Evolutionary conservation across 2,888 invertebrate genomes (phyloP).

Genomic region (Ganaspis brasiliensis): DNA sequence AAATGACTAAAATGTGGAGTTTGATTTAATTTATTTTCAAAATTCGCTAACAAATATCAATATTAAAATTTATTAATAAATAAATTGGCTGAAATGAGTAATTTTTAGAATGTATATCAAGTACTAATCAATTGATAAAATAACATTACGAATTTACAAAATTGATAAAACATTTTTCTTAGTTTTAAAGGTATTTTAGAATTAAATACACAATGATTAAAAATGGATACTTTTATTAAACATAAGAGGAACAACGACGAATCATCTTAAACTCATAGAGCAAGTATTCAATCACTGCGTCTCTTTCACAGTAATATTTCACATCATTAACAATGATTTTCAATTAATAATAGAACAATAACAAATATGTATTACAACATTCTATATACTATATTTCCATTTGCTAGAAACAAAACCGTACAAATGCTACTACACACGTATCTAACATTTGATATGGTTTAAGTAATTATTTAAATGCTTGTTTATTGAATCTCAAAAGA

Average conservation of each 20-base stretch:
- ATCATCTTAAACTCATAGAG: constrained; percentile 42
- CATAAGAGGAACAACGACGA: constrained; percentile 38
- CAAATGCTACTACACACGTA: constrained; percentile 58
- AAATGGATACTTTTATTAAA: constrained; percentile 46
- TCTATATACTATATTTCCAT: constrained; percentile 38
- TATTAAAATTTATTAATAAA: too few relatives aligned
- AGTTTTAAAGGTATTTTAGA: too few relatives aligned
- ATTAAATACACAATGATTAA: constrained; percentile 35
- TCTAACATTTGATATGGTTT: constrained; percentile 42
- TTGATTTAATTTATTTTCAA: too few relatives aligned
- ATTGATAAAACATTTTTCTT: too few relatives aligned
- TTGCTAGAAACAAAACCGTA: constrained; percentile 68
- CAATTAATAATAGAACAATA: constrained; percentile 40
- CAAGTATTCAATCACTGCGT: constrained; percentile 36
- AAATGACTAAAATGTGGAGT: too few relatives aligned
- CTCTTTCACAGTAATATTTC: constrained; percentile 36
- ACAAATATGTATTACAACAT: constrained; percentile 44
- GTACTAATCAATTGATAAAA: background rate
- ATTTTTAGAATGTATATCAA: too few relatives aligned
- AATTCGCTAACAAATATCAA: too few relatives aligned
- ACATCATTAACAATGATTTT: constrained; percentile 29
- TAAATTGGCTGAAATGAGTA: too few relatives aligned
- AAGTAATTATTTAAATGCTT: constrained; percentile 65
- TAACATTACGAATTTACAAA: too few relatives aligned
- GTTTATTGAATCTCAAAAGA: constrained; percentile 2